Conservation (phyloP, 1,140 invertebrate genomes). For the Brachionus koreanus region DNA sequence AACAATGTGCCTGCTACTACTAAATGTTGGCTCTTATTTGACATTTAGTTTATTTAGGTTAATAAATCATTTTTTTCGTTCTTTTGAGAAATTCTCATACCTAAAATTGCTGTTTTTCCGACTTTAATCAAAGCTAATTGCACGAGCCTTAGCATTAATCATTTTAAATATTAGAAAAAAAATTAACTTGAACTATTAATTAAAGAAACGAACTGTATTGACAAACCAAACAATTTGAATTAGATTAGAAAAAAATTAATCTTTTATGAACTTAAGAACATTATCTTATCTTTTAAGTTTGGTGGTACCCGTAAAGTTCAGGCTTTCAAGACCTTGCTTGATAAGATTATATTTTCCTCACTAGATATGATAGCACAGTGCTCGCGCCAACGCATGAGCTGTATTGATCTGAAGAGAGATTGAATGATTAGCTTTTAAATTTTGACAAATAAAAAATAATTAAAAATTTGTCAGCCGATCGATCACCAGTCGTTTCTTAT, state of each 20-base stretch:
- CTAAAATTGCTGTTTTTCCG: background rate
- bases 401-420: too few species aligned
- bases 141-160: background rate
- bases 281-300: background rate
- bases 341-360: background rate
- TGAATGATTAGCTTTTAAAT: background rate
- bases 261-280: background rate
- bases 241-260: background rate
- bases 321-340: background rate
- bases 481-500: background rate
- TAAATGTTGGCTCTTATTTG: background rate
- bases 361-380: background rate
- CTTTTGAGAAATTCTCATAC: background rate
- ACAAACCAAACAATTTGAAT: background rate
- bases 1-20: background rate
- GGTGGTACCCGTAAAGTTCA: background rate
- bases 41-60: constrained; percentile 21
- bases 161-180: background rate
- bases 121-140: constrained; percentile 16
- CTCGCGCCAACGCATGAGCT: too few species aligned
- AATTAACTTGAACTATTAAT: background rate
- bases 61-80: constrained; percentile 6
- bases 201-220: background rate
- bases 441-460: background rate
- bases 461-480: background rate